A percentile compares a stretch with the other conserved stretches of the same genome.
These are phyloP conservation scores for Spheniscus humboldti DNA, from an alignment of 2,797 vertebrate genomes.

Conservation along the genomic window DNA sequence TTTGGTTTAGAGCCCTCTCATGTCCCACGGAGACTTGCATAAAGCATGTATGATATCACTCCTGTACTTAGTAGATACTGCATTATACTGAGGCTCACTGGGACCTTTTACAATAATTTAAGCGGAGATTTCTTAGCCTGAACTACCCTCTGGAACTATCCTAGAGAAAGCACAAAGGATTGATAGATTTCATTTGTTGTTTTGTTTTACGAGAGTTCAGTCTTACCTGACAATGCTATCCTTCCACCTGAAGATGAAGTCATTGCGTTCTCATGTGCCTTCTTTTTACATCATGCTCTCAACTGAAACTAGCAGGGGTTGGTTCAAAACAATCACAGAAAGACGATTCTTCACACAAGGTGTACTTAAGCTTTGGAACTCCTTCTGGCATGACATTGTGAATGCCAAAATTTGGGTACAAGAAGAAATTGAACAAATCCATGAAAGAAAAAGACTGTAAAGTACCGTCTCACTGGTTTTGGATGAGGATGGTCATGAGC, in stretches of 20 bases:
- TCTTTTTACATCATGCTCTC: background rate
- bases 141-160: background rate
- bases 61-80: background rate
- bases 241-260: background rate
- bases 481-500: background rate
- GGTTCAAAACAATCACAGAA: background rate
- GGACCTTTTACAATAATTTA: background rate
- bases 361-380: background rate
- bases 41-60: background rate
- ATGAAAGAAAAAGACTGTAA: background rate
- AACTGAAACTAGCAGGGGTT: background rate
- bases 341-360: background rate
- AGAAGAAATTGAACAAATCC: background rate
- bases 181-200: background rate
- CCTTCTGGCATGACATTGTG: accelerated
- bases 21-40: background rate
- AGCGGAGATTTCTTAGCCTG: background rate
- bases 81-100: background rate
- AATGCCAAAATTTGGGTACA: background rate
- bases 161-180: background rate
- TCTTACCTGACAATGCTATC: background rate
- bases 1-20: background rate
- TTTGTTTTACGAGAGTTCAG: background rate
- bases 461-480: background rate
- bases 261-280: background rate